phyloP scores from a whole-genome alignment of 2,113 vertebrate species.

The Nestor notabilis region DNA sequence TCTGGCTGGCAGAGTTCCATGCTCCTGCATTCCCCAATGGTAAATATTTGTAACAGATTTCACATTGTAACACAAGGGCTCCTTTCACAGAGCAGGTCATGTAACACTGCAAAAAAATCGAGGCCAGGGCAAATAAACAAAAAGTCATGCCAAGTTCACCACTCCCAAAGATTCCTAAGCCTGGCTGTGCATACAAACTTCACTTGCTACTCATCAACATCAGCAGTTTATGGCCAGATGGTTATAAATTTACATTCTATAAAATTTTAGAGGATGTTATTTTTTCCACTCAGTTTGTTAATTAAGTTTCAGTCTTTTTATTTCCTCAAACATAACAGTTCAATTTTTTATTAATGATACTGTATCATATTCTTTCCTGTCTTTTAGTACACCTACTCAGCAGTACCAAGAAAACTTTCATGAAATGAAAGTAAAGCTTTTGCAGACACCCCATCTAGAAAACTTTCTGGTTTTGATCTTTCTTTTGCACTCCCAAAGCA shows the following conservation, averaged over 20 bases:
- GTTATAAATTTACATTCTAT: conserved; percentile 86
- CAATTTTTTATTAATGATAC: conserved; percentile 74
- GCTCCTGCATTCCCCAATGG: conserved; percentile 86
- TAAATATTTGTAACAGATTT: conserved; percentile 99
- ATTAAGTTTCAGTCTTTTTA: conserved; percentile 82
- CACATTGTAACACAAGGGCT: conserved; percentile 92
- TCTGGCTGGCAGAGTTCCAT: conserved; percentile 91
- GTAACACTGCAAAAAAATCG: conserved; percentile 84
- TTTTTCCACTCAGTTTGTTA: conserved; percentile 84
- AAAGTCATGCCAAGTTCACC: conserved; percentile 88
- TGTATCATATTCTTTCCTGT: conserved; percentile 77
- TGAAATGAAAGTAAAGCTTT: conserved; percentile 58
- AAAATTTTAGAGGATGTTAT: conserved; percentile 86
- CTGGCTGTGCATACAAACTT: conserved; percentile 82
- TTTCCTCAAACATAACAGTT: conserved; percentile 80
- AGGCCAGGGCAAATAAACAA: conserved; percentile 98
- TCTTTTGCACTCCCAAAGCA: conserved; percentile 39
- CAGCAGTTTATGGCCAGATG: conserved; percentile 96
- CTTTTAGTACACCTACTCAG: conserved; percentile 62
- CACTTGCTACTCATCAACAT: conserved; percentile 82
- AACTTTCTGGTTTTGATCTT: conserved; percentile 24
- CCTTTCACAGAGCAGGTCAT: conserved; percentile 90
- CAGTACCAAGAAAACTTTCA: conserved; percentile 67
- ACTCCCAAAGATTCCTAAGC: conserved; percentile 84
- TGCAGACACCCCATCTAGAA: conserved; percentile 18